Percentiles rank a stretch among this genome's conserved stretches.
Conservation (phyloP, 2,797 vertebrate genomes). For the Geotrypetes seraphini region DNA sequence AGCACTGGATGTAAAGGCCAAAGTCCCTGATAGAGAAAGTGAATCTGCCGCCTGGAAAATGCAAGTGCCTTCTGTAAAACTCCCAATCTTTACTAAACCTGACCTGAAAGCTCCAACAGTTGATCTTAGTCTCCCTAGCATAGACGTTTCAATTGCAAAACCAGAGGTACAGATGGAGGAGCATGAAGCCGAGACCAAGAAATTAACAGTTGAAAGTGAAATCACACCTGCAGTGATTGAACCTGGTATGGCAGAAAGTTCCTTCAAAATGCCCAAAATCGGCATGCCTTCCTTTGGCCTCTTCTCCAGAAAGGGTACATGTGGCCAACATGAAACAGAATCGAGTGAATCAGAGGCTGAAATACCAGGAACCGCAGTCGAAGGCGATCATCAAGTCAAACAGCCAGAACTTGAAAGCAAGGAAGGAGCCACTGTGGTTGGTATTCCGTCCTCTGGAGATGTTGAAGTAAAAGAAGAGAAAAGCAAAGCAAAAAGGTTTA, state of each 20-base stretch:
- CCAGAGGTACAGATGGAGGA: not conserved
- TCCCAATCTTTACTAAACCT: too few relatives aligned
- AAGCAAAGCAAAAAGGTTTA: conserved; percentile 26
- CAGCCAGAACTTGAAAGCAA: conserved; percentile 31
- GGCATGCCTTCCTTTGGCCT: conserved; percentile 32
- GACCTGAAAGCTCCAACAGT: conserved; percentile 1
- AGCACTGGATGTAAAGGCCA: conserved; percentile 7
- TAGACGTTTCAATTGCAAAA: not conserved
- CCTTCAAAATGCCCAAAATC: conserved; percentile 43
- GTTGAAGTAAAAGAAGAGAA: conserved; percentile 18
- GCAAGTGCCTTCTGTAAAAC: conserved; percentile 3
- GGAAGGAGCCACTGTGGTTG: too few relatives aligned
- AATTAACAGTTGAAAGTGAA: too few relatives aligned
- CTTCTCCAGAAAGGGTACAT: conserved; percentile 25
- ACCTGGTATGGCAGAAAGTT: too few relatives aligned
- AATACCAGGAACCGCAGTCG: not conserved
- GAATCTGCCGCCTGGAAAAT: not conserved
- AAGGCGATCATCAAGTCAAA: conserved; percentile 19
- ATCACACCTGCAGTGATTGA: too few relatives aligned
- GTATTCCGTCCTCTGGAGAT: too few relatives aligned
- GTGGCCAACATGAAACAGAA: conserved; percentile 9
- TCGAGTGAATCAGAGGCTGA: conserved; percentile 5
- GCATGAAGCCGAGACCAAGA: too few relatives aligned
- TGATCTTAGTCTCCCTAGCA: not conserved
- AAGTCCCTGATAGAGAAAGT: not conserved